Base-by-base conservation (phyloP, 1,140 invertebrate species). In the Drosophila subobscura region DNA sequence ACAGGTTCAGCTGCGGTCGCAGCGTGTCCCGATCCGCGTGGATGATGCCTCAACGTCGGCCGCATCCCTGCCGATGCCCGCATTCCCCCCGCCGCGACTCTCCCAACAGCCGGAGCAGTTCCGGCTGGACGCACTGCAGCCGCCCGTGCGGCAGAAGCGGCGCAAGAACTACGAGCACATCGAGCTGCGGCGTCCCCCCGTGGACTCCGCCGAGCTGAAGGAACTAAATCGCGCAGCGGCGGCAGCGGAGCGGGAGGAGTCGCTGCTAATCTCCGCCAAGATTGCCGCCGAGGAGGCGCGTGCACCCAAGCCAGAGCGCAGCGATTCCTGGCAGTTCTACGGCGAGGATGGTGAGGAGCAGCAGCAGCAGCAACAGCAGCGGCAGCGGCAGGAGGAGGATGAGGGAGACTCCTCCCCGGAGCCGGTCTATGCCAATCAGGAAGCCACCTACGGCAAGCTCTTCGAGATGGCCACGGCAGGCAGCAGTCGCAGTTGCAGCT, bases 341-440 rank as follows among this genome's bases (percentile, higher is more conserved):
- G 78, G 65, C 5, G 78, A 81, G 2, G 64, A 74, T 20, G 65
- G 49, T 3, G 65, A 80, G 5, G 12, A 3, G 40, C 29, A 16
- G 16, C 16, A 20, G 16, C 16, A 20, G 5, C 8, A 2, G 40
- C 29, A 16, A 1, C 16, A 20, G 5, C 8, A 2, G 40, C 29
- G n/a, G 5, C 45, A 12, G 6, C 33, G 27, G n/a, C 40, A 23
- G 7, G 25, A 16, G 40, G 47, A 16, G 23, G 44, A 57, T 4
- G 33, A 58, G 12, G 53, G 14, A 0, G 55, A 72, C 14, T 77
- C 70, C 14, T 88, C 83, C 4, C 75, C 74, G 0, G 91, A 92
- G 22, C 89, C 91, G 0, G 42, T 92, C 1, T 92, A 92, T 54
- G 90, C 78, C 41, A 92, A 92, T 54, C 89, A 92, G 10, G 89